These are phyloP conservation scores for Megaptera novaeangliae DNA, from an alignment of 2,113 vertebrate species.

Conservation along the genomic window DNA sequence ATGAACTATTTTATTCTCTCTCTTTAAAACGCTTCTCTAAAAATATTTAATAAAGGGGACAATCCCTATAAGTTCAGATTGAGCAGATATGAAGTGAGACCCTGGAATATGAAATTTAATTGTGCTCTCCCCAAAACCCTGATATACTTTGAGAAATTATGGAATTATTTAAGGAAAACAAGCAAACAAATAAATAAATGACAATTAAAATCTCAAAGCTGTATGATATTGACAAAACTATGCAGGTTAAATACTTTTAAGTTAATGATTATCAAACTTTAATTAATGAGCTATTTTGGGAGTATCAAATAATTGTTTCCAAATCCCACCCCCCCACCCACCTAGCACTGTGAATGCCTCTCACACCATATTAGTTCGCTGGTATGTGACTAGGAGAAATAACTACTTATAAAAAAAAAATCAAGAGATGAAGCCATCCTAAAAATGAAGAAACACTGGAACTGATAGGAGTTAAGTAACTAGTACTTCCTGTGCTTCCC, in stretches of 20 bases:
- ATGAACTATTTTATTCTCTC: neutral
- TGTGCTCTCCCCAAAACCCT: neutral
- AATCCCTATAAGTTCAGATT: neutral
- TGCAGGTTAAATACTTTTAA: neutral
- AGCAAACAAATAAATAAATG: neutral
- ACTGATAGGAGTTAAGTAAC: neutral
- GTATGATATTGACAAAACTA: neutral
- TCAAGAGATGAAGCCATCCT: neutral
- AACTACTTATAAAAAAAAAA: neutral
- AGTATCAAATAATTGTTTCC: neutral
- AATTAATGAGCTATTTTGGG: neutral
- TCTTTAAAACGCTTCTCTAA: neutral
- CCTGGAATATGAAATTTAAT: neutral
- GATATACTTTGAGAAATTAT: neutral
- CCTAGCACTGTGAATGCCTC: neutral
- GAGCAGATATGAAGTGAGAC: neutral
- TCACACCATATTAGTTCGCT: neutral
- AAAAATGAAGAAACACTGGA: neutral
- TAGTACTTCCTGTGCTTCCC: neutral
- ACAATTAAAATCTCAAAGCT: neutral
- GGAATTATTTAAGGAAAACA: neutral
- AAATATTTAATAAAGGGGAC: neutral
- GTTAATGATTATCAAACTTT: neutral
- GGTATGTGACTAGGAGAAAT: neutral
- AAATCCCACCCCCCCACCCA: neutral